Evolutionary conservation across 2,797 vertebrate species (phyloP), one percentile per base, ranked within the genome.

Genomic region (Eospalax fontanierii): DNA sequence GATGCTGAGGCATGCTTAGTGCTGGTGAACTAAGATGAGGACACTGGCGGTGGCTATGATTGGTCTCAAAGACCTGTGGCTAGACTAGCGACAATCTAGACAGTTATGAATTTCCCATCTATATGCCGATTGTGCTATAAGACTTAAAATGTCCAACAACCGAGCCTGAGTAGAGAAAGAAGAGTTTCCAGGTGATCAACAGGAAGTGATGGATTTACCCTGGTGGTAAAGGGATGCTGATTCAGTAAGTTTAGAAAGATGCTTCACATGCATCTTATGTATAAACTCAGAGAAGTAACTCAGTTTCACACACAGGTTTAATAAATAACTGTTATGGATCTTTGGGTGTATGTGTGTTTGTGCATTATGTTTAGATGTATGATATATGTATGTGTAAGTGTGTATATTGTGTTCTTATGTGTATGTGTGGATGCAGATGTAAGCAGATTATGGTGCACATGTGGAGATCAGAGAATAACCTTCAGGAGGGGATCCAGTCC

Each of bases 41-140:
- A 8, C 81, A 43, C 28, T 68, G 50, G 91, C 40, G 22, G 33
- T 59, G 21, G 28, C 54, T 76, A 61, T 26, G 12, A 85, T 80
- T 33, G 35, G 43, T 66, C 70, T 87, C 85, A 59, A 86, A 92
- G 79, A 86, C 30, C 84, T 30, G 22, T n/a, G 70, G 54, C 8
- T 65, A 90, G 82, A 79, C 30, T 35, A 87, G 16, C n/a, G 63
- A 65, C 30, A 54, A 59, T 86, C 78, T 75, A 95, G 78, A 86
- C 81, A 88, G 33, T 33, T 81, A 15, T 81, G 35, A 90, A 30
- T 46, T 40, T 75, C 38, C 81, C 70, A 68, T 19, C 4, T 10
- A 70, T 15, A 16, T 4, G 43, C 2, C 87, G 3, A 35, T 30
- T 79, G 30, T 22, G 19, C 54, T 80, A 84, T 89, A 71, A 75